Evolutionary conservation across 2,888 invertebrate genomes (phyloP).

Genomic region (Apodemia mormo): DNA sequence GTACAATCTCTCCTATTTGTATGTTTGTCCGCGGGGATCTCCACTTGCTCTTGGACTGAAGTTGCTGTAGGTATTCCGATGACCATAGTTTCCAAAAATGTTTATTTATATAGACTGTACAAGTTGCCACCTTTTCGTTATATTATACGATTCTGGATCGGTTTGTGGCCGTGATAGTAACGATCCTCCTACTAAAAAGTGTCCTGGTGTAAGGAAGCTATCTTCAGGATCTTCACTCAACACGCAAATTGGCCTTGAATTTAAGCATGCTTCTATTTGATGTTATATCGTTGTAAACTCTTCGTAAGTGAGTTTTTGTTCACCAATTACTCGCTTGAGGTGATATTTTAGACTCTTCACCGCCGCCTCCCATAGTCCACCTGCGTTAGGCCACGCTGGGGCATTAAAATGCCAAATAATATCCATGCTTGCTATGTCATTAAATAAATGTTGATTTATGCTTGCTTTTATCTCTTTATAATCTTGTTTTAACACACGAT

Average conservation of each 20-base stretch:
- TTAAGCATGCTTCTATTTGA: slow-evolving; percentile 16
- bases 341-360: background rate
- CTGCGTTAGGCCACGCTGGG: slow-evolving; percentile 8
- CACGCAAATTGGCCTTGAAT: background rate
- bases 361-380: background rate
- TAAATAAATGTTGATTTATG: slow-evolving; percentile 19
- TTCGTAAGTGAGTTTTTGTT: too few relatives aligned
- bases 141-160: background rate
- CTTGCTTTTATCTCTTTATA: slow-evolving; percentile 16
- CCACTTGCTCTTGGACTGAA: too few relatives aligned
- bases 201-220: background rate
- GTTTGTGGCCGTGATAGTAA: background rate
- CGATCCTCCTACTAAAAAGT: background rate
- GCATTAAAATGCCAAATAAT: too few relatives aligned
- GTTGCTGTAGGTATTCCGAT: too few relatives aligned
- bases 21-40: too few relatives aligned
- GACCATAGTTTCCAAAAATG: too few relatives aligned
- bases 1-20: too few relatives aligned
- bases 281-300: too few relatives aligned
- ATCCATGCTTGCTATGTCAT: slow-evolving; percentile 10
- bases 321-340: background rate
- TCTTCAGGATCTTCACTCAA: slow-evolving; percentile 7
- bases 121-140: too few relatives aligned
- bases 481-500: slow-evolving; percentile 14
- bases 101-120: too few relatives aligned